Percentiles rank a stretch among this genome's conserved stretches.
Conservation (phyloP, 2,113 vertebrate species). For the Rattus rattus region DNA sequence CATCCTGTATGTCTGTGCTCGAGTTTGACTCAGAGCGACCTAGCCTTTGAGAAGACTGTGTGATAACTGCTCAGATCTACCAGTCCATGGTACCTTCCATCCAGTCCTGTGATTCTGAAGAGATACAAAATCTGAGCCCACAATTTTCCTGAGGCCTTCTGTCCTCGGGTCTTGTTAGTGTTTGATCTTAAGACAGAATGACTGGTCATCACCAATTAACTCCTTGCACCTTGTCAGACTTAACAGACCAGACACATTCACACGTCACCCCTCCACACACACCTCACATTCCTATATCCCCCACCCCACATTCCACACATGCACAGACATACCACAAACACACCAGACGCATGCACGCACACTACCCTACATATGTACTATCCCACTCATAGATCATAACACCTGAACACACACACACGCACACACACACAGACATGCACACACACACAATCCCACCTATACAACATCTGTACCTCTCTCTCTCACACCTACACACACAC, state of each 20-base stretch:
- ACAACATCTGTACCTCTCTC: no score
- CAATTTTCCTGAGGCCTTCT: neutral
- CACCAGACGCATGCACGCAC: neutral
- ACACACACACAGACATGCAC: neutral
- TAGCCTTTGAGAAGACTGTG: rapidly evolving
- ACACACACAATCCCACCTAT: neutral
- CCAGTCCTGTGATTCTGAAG: neutral
- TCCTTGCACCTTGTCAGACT: neutral
- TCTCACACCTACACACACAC: no score
- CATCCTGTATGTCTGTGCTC: neutral
- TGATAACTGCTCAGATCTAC: neutral
- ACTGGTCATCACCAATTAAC: neutral
- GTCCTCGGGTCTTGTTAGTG: neutral
- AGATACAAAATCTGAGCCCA: neutral
- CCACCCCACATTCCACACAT: neutral
- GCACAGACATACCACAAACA: neutral
- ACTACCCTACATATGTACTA: neutral
- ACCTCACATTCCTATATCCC: neutral
- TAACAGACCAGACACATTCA: no score
- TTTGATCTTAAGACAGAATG: neutral
- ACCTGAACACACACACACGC: neutral
- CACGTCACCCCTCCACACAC: neutral
- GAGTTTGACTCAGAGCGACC: no score
- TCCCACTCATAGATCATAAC: neutral
- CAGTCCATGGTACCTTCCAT: neutral